These are phyloP conservation scores for Arizona elegans DNA, from an alignment of 2,113 vertebrate genomes.

Conservation along the genomic window DNA sequence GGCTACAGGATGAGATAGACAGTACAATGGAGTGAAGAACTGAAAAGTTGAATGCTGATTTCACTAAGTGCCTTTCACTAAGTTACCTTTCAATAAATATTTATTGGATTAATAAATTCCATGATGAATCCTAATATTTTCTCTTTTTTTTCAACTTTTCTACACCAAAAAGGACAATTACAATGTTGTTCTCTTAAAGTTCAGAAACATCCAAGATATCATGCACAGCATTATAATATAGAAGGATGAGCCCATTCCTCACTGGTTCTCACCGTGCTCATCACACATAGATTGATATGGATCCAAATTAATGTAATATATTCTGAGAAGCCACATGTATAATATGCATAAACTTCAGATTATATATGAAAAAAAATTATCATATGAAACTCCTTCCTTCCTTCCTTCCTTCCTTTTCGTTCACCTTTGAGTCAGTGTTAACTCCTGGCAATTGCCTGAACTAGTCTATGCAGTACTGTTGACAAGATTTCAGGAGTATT, in stretches of 20 bases:
- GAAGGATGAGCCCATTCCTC: neutral
- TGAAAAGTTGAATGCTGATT: neutral
- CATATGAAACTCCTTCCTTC: too few relatives aligned
- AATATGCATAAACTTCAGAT: neutral
- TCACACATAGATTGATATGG: neutral
- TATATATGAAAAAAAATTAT: neutral
- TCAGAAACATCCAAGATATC: neutral
- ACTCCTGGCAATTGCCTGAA: neutral
- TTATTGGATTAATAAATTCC: neutral
- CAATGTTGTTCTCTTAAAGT: neutral
- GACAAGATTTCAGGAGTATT: neutral
- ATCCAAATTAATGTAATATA: neutral
- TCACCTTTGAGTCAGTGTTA: neutral
- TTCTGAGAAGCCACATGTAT: neutral
- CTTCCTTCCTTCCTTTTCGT: neutral
- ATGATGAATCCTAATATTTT: neutral
- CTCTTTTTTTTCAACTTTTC: neutral
- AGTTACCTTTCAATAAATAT: neutral
- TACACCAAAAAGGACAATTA: neutral
- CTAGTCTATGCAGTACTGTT: neutral
- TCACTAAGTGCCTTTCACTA: neutral
- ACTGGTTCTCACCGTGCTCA: neutral
- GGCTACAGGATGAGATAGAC: slow-evolving; percentile 75
- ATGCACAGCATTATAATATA: neutral
- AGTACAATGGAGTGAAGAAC: slow-evolving; percentile 42